A percentile compares a stretch with the other conserved stretches of the same genome.
phyloP scores from a whole-genome alignment of 2,797 vertebrate species.

The Oreochromis grahami region DNA sequence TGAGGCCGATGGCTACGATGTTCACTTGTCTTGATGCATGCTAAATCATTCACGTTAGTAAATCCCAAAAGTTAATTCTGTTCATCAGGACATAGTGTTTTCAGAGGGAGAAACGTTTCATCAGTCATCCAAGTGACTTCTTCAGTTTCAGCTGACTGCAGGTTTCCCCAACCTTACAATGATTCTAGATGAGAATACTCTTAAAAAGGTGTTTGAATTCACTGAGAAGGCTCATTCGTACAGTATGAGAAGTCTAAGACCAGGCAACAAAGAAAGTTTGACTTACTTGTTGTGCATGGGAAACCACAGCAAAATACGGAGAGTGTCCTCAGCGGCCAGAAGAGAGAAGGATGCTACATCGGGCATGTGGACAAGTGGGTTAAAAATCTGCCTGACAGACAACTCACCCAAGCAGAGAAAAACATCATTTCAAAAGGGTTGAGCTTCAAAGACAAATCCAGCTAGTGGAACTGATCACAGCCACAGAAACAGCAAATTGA shows the following conservation, averaged over 20 bases:
- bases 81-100: not conserved
- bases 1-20: not conserved
- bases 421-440: not conserved
- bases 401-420: not conserved
- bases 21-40: not conserved
- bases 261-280: too few relatives aligned
- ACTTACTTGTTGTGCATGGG: too few relatives aligned
- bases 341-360: not conserved
- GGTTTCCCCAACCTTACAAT: too few relatives aligned
- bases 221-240: too few relatives aligned
- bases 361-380: not conserved
- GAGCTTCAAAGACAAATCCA: not conserved
- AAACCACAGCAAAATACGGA: too few relatives aligned
- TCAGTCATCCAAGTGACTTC: not conserved
- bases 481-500: not conserved
- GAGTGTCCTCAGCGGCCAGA: not conserved
- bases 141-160: not conserved
- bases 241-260: too few relatives aligned
- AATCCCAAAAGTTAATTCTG: not conserved
- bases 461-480: not conserved
- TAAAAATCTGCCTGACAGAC: not conserved
- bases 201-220: too few relatives aligned
- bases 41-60: not conserved
- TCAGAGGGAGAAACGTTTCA: not conserved
- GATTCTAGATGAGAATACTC: too few relatives aligned